A percentile compares a stretch with the other conserved stretches of the same genome.
These are phyloP conservation scores for Daubentonia madagascariensis DNA, from an alignment of 2,113 vertebrate species.

Conservation along the genomic window DNA sequence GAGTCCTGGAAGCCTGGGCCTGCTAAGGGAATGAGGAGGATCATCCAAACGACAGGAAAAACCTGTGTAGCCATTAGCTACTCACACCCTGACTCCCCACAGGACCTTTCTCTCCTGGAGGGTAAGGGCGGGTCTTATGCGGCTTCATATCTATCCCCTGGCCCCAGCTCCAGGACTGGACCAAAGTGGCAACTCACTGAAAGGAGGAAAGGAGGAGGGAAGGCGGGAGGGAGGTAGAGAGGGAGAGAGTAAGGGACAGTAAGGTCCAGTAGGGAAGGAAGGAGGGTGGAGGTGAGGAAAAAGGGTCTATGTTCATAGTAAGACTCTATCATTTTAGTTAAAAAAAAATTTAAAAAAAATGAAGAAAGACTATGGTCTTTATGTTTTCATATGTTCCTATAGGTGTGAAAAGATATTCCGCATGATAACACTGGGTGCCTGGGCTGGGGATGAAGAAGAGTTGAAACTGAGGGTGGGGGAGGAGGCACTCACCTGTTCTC, in stretches of 20 bases:
- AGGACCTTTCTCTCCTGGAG: background rate
- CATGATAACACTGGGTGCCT: background rate
- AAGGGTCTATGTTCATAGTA: background rate
- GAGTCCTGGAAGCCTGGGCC: background rate
- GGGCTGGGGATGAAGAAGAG: background rate
- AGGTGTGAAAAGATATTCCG: background rate
- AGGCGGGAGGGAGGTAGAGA: background rate
- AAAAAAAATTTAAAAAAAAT: background rate
- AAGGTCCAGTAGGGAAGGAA: background rate
- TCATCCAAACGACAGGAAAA: background rate
- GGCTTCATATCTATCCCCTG: background rate
- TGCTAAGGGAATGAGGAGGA: background rate
- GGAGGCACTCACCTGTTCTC: background rate
- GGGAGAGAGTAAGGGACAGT: background rate
- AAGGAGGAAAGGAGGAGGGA: background rate
- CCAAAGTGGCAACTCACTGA: background rate
- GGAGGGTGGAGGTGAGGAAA: background rate
- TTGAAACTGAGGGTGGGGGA: background rate
- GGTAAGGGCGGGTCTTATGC: background rate
- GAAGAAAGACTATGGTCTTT: background rate
- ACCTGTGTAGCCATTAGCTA: background rate
- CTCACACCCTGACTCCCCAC: background rate
- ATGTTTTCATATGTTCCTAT: background rate
- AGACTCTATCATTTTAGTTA: background rate
- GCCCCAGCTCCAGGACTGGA: background rate